These are phyloP conservation scores for Nephila pilipes DNA, from an alignment of 1,140 invertebrate species.

Conservation along the genomic window DNA sequence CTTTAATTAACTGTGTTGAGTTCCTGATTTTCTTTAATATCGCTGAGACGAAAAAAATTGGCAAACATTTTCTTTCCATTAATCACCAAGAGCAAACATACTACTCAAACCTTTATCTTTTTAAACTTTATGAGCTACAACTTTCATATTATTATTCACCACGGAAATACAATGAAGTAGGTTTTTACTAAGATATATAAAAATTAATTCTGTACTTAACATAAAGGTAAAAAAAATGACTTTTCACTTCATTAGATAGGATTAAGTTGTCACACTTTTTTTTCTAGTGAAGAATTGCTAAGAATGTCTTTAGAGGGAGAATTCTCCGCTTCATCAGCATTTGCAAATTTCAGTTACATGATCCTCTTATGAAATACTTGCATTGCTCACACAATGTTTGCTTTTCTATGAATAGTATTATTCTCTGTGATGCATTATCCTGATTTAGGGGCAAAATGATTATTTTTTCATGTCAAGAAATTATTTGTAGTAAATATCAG, in stretches of 20 bases:
- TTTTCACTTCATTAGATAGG: constrained; percentile 4
- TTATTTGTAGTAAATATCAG: not conserved
- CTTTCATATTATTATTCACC: constrained; percentile 1
- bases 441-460: not conserved
- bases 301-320: not conserved
- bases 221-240: not conserved
- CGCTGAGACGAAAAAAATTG: not conserved
- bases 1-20: not conserved
- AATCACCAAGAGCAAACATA: constrained; percentile 2
- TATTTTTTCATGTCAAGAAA: not conserved
- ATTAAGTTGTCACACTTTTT: constrained; percentile 13
- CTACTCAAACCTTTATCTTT: constrained; percentile 22
- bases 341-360: not conserved
- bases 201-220: not conserved
- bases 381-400: not conserved
- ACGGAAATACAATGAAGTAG: not conserved
- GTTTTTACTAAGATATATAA: constrained; percentile 15
- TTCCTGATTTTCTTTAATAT: constrained; percentile 12
- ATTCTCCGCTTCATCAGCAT: not conserved
- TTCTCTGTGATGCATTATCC: not conserved
- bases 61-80: constrained; percentile 8
- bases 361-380: not conserved
- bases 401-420: not conserved
- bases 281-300: not conserved
- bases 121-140: not conserved